A percentile compares a stretch with the other conserved stretches of the same genome.
Conservation (phyloP, 1,140 invertebrate genomes). For the Tetraneura akinire region DNA sequence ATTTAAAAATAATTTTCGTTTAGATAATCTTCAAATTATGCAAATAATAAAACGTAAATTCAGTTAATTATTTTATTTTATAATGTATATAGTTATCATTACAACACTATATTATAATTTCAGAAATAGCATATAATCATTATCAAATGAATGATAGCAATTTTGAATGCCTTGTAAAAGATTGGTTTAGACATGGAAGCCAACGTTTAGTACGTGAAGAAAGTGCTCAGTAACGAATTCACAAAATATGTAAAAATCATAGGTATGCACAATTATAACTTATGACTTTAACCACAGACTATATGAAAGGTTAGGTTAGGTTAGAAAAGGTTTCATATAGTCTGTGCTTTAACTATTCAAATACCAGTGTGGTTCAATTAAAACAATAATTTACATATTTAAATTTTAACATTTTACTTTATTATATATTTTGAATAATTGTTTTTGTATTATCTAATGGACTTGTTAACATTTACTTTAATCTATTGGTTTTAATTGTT, state of each 20-base stretch:
- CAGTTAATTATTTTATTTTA: not conserved
- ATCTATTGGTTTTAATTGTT: not conserved
- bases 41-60: not conserved
- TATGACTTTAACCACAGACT: too few species aligned
- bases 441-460: not conserved
- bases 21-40: not conserved
- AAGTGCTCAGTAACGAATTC: too few species aligned
- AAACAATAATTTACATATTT: too few species aligned
- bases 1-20: not conserved
- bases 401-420: too few species aligned
- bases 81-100: not conserved
- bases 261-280: too few species aligned
- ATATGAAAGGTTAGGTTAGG: too few species aligned
- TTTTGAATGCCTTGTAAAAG: not conserved
- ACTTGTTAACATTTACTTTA: not conserved
- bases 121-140: slow-evolving; percentile 1
- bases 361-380: too few species aligned
- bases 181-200: not conserved
- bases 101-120: not conserved
- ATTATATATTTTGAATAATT: too few species aligned
- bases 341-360: too few species aligned
- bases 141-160: slow-evolving; percentile 3
- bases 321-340: too few species aligned
- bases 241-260: too few species aligned
- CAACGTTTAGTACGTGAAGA: not conserved